Evolutionary conservation across 2,113 vertebrate genomes (phyloP), one percentile per base, ranked within the genome.

Genomic region (Carlito syrichta): DNA sequence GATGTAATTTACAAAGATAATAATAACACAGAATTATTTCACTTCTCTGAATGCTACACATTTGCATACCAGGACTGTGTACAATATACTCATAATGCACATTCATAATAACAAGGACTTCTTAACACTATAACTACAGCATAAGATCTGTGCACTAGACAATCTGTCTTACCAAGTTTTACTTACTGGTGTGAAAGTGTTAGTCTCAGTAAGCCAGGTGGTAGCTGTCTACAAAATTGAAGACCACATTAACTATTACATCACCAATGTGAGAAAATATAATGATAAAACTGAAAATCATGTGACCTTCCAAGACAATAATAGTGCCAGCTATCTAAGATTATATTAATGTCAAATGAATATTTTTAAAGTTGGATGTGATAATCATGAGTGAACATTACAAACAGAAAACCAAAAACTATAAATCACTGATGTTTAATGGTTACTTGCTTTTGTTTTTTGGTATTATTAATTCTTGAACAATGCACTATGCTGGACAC

Each of bases 1-100:
- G 98, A 99, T 98, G 98, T 98, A 98, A 99, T 99, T 99, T 98
- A 98, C 98, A 98, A 98, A 99, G 98, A 99, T 98, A 99, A 99
- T 99, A 99, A 98, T 98, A 99, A 98, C 98, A 98, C 98, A 98
- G 98, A 99, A 99, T 99, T 98, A 99, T 98, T 99, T 98, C 98
- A 98, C 98, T 98, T 99, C 98, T 98, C 98, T 99, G 98, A 99
- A 99, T 99, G 98, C 98, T 98, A 98, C 97, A 96, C 97, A 99
- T 99, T 99, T 99, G 98, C 98, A 99, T 99, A 99, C 98, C 98
- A 99, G 98, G 98, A 98, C 98, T 98, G 96, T 98, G 98, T 99
- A 99, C 99, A 99, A 99, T 99, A 97, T 98, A 98, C 98, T 99
- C 98, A 98, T 99, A 98, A 99, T 98, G 98, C 98, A 98, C 98